phyloP scores from a whole-genome alignment of 2,888 invertebrate species.

The Caenorhabditis sp. region DNA sequence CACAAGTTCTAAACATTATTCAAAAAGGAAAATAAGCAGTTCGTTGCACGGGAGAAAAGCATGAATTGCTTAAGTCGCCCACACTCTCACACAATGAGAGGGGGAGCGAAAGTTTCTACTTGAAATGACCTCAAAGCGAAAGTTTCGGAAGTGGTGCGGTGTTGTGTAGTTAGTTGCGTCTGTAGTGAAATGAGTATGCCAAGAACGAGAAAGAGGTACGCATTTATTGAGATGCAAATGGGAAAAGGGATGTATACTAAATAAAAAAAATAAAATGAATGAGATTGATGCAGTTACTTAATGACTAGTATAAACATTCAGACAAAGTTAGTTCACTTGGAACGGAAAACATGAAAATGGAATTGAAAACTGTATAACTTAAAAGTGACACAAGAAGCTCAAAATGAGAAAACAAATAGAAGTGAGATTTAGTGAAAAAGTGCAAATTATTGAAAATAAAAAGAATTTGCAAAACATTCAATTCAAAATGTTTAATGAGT shows the following conservation, averaged over 20 bases:
- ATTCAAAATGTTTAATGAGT: too few species aligned
- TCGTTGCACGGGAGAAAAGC: neutral
- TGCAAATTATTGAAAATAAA: too few species aligned
- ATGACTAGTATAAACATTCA: neutral
- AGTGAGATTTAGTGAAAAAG: too few species aligned
- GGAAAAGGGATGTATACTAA: neutral
- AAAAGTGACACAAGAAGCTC: too few species aligned
- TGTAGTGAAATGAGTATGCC: neutral
- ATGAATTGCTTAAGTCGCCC: neutral
- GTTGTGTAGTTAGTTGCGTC: neutral
- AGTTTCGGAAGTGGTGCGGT: neutral
- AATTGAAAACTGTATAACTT: too few species aligned
- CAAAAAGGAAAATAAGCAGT: too few species aligned
- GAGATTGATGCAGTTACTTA: too few species aligned
- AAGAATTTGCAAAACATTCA: too few species aligned
- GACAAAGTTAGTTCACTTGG: neutral
- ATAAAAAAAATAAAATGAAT: neutral
- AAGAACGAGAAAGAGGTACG: neutral
- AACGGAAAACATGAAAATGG: neutral
- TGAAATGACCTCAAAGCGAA: slow-evolving; percentile 29
- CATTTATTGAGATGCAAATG: slow-evolving; percentile 7
- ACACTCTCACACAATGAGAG: slow-evolving; percentile 23
- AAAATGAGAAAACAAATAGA: too few species aligned
- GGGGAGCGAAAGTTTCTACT: slow-evolving; percentile 51
- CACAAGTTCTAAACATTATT: too few species aligned